Conservation (phyloP, 1,140 invertebrate species). For the Amyelois transitella region DNA sequence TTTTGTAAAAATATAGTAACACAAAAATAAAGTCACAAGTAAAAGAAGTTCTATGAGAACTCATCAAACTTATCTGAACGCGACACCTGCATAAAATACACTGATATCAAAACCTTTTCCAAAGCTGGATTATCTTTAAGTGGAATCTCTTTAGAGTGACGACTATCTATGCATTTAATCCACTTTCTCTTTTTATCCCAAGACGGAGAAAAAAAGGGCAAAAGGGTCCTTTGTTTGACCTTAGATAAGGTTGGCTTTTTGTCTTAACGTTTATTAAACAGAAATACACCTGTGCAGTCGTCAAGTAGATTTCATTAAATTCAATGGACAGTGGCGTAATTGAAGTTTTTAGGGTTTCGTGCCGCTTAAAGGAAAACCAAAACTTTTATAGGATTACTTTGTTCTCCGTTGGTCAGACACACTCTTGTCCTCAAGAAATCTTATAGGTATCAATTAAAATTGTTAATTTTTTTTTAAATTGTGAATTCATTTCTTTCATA, state of each 20-base stretch:
- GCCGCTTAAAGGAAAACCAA: too few species aligned
- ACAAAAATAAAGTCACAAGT: neutral
- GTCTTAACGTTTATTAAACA: constrained; percentile 53
- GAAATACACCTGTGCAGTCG: constrained; percentile 55
- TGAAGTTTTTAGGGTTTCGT: constrained; percentile 37
- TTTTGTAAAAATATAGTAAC: too few species aligned
- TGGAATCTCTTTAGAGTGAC: constrained; percentile 63
- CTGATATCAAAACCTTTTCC: constrained; percentile 35
- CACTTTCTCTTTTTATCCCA: constrained; percentile 62
- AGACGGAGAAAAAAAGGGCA: constrained; percentile 49
- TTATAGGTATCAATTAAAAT: too few species aligned
- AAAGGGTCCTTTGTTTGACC: constrained; percentile 53
- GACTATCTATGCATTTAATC: constrained; percentile 68
- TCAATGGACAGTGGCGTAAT: constrained; percentile 40
- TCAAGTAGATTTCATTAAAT: constrained; percentile 55
- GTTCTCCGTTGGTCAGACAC: too few species aligned
- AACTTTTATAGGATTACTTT: too few species aligned
- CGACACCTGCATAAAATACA: constrained; percentile 46
- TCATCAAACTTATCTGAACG: constrained; percentile 31
- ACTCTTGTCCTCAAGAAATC: too few species aligned
- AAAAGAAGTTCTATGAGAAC: neutral
- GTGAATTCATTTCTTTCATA: too few species aligned
- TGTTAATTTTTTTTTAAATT: too few species aligned
- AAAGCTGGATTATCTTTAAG: constrained; percentile 48
- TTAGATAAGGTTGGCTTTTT: constrained; percentile 55